These are phyloP conservation scores for Clepsis dumicolana DNA, from an alignment of 2,888 invertebrate genomes.

Conservation along the genomic window DNA sequence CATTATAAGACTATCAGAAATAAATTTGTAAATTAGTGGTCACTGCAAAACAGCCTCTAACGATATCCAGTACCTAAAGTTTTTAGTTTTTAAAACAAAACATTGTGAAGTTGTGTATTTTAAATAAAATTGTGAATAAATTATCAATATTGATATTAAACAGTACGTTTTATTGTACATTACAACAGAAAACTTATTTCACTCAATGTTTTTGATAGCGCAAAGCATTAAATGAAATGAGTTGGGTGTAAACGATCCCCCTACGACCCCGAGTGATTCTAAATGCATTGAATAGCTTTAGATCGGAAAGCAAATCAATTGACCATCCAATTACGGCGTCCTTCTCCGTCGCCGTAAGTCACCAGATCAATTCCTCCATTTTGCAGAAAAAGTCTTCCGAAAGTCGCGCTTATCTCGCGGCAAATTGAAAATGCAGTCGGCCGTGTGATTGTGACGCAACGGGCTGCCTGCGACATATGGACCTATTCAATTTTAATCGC, in stretches of 20 bases:
- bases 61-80: constrained; percentile 83
- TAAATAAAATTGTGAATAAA: constrained; percentile 87
- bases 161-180: constrained; percentile 56
- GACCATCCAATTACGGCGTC: constrained; percentile 78
- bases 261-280: background rate
- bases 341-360: constrained; percentile 77
- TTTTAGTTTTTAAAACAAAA: constrained; percentile 84
- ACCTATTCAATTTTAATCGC: constrained; percentile 86
- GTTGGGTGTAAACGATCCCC: constrained; percentile 9
- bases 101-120: constrained; percentile 86
- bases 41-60: constrained; percentile 77
- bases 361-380: constrained; percentile 83
- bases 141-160: constrained; percentile 85
- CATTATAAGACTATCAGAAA: constrained; percentile 67
- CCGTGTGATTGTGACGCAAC: constrained; percentile 85
- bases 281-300: constrained; percentile 50
- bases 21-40: constrained; percentile 77
- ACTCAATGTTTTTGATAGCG: background rate
- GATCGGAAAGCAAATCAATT: constrained; percentile 75
- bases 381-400: constrained; percentile 82
- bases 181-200: background rate
- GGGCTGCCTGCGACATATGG: constrained; percentile 81
- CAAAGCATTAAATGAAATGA: background rate
- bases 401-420: constrained; percentile 83
- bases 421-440: constrained; percentile 85